phyloP scores from a whole-genome alignment of 2,113 vertebrate species.

The Hippocampus guttulatus region DNA sequence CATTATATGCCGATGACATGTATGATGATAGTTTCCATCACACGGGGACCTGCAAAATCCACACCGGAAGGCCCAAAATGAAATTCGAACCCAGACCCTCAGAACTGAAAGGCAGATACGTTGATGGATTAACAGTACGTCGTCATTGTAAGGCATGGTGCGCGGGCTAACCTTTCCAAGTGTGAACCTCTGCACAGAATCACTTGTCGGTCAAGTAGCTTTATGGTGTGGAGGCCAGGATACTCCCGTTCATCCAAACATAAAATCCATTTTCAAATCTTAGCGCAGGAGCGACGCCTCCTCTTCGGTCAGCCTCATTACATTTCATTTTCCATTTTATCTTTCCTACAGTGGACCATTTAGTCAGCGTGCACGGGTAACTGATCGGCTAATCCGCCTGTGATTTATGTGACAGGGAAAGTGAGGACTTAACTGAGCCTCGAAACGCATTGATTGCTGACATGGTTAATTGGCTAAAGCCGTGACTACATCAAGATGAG shows the following conservation, averaged over 20 bases:
- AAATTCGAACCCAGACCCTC: too few relatives aligned
- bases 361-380: slow-evolving; percentile 62
- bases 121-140: too few relatives aligned
- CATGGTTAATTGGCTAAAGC: slow-evolving; percentile 76
- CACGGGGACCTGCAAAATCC: too few relatives aligned
- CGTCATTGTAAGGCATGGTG: not conserved
- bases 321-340: slow-evolving; percentile 71
- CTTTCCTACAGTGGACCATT: slow-evolving; percentile 70
- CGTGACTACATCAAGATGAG: slow-evolving; percentile 68
- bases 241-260: not conserved
- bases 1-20: too few relatives aligned
- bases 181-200: not conserved
- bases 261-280: not conserved
- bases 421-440: slow-evolving; percentile 65
- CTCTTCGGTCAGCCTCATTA: slow-evolving; percentile 66
- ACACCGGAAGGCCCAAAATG: too few relatives aligned
- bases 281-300: not conserved
- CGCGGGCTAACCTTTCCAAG: not conserved
- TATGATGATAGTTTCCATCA: too few relatives aligned
- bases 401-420: slow-evolving; percentile 75
- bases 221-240: not conserved
- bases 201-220: not conserved
- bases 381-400: slow-evolving; percentile 72
- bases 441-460: slow-evolving; percentile 74
- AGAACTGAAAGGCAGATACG: too few relatives aligned